Evolutionary conservation across 2,888 invertebrate genomes (phyloP).

Genomic region (Yponomeuta cagnagella): DNA sequence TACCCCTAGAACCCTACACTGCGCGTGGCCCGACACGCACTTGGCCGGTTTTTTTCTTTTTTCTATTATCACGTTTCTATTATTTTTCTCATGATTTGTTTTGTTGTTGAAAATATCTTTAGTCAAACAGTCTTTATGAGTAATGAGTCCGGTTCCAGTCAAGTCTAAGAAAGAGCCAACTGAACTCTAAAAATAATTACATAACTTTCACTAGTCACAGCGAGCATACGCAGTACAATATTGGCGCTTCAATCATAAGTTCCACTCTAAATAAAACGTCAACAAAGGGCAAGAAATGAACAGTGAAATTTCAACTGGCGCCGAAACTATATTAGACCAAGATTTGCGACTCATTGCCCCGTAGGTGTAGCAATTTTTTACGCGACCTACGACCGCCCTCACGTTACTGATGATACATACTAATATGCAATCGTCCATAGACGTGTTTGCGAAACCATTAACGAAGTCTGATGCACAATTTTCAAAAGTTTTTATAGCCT

Average conservation of each 20-base stretch:
- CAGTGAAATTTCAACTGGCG: neutral
- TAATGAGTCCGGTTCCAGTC: too few relatives aligned
- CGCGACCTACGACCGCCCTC: neutral
- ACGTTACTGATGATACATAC: neutral
- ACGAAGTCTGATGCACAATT: neutral
- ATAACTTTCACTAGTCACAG: constrained; percentile 6
- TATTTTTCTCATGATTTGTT: too few relatives aligned
- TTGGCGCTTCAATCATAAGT: constrained; percentile 4
- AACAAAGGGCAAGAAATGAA: neutral
- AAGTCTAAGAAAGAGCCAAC: too few relatives aligned
- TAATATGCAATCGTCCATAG: neutral
- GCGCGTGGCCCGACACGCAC: too few relatives aligned
- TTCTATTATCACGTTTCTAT: too few relatives aligned
- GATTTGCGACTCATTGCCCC: neutral
- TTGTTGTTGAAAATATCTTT: too few relatives aligned
- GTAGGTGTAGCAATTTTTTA: neutral
- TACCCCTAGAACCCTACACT: too few relatives aligned
- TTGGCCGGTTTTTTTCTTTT: too few relatives aligned
- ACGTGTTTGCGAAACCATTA: neutral
- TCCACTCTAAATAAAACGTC: constrained; percentile 12
- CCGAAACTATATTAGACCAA: neutral
- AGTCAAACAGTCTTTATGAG: too few relatives aligned
- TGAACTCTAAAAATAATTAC: too few relatives aligned
- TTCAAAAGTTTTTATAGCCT: neutral
- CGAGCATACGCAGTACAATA: constrained; percentile 1